phyloP scores from a whole-genome alignment of 2,888 invertebrate species.

The Eristalis arbustorum region DNA sequence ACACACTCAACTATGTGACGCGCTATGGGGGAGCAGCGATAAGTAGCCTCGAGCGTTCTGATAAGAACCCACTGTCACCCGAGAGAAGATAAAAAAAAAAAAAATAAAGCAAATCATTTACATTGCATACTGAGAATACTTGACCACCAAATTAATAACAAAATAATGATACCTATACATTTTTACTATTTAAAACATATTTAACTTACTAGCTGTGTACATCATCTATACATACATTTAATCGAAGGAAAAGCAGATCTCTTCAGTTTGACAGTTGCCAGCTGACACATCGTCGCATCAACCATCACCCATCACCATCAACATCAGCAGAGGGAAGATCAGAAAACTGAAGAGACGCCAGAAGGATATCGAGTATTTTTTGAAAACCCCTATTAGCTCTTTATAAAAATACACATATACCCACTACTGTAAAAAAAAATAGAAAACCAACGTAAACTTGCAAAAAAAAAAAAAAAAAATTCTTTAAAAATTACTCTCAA shows the following conservation, averaged over 20 bases:
- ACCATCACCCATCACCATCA: neutral
- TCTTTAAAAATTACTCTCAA: conserved; percentile 31
- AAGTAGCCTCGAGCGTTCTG: neutral
- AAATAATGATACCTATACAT: conserved; percentile 48
- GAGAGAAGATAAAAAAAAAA: conserved; percentile 3
- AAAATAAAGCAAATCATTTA: conserved; percentile 48
- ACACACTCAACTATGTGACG: neutral
- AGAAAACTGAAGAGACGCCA: neutral
- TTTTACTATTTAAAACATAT: conserved; percentile 54
- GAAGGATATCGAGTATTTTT: conserved; percentile 46
- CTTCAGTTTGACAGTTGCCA: conserved; percentile 13
- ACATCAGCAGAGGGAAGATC: no score
- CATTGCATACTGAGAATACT: conserved; percentile 48
- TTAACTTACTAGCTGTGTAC: conserved; percentile 62
- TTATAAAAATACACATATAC: conserved; percentile 45
- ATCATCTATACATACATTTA: conserved; percentile 19
- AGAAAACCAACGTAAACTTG: neutral
- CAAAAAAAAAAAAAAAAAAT: no score
- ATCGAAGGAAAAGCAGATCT: conserved; percentile 9
- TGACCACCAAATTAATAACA: conserved; percentile 59
- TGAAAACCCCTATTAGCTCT: conserved; percentile 52
- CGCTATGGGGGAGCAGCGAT: neutral
- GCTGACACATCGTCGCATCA: conserved; percentile 1
- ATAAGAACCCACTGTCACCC: conserved; percentile 14
- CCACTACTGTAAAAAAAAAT: neutral